Evolutionary conservation across 1,140 invertebrate species (phyloP), one percentile per base, ranked within the genome.

Genomic region (Drosophila arizonae): DNA sequence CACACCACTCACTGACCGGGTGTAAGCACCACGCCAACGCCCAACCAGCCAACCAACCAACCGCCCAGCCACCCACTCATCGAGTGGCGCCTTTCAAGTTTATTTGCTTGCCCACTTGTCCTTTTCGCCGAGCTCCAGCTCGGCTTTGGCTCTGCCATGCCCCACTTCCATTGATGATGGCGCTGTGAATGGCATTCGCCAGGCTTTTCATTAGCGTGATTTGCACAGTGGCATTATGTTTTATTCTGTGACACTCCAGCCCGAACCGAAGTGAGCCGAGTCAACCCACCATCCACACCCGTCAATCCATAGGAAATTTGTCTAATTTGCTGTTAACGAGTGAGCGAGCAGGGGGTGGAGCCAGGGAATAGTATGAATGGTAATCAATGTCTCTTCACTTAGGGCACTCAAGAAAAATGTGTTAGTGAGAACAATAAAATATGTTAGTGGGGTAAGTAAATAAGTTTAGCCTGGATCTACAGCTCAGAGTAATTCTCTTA

Each of bases 181-280:
- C 17, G 46, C 11, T 71, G 60, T 56, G 54, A 56, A 56, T 56
- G 33, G 54, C 60, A 56, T 57, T 73, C 46, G 76, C 39, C 64
- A 43, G 71, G 80, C 84, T 89, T 89, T 88, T 89, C 80, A 88
- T 88, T 89, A 89, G 77, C 77, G 73, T 84, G 77, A 84, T 89
- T 88, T 84, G 74, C 54, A 65, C 66, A 65, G 66, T 55, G 68
- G 68, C 77, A 84, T 80, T 84, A 78, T 87, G 69, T 64, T 66
- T 67, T 75, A 68, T 85, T 74, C 57, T 70, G 39, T 77, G 65
- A 55, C 66, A 74, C 73, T 77, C 63, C 52, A 68, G 30, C 68
- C 41, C 41, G 54, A 26, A 1, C 17, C 17, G 17, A 17, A 17
- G 17, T 17, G 17, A 17, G 50, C 67, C 21, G 28, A 45, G 30